Percentiles rank a stretch among this genome's conserved stretches.
These are phyloP conservation scores for Saccostrea glomerata DNA, from an alignment of 1,140 invertebrate species.

Conservation along the genomic window DNA sequence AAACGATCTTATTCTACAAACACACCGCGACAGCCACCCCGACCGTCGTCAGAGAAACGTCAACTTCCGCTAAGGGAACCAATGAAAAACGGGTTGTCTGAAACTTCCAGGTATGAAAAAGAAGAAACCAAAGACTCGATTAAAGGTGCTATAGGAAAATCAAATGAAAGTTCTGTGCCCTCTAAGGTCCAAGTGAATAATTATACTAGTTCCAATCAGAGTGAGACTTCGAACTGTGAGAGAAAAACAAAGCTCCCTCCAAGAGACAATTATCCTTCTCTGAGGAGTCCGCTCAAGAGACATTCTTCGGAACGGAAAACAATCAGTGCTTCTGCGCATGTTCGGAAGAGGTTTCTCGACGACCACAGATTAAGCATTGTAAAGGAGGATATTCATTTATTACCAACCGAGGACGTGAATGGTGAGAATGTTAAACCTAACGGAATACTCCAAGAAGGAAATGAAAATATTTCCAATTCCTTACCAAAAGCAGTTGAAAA, in stretches of 20 bases:
- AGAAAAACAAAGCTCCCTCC: constrained; percentile 9
- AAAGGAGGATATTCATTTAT: neutral
- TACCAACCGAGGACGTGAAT: neutral
- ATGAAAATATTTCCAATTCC: neutral
- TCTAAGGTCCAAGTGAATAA: neutral
- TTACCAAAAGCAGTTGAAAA: neutral
- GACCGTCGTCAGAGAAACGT: neutral
- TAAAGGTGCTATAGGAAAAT: constrained; percentile 38
- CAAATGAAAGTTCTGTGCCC: neutral
- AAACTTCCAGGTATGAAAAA: constrained; percentile 40
- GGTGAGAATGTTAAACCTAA: neutral
- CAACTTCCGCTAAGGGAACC: neutral
- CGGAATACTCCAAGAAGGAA: neutral
- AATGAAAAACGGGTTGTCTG: constrained; percentile 3
- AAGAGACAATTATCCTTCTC: neutral
- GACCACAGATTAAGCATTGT: constrained; percentile 17
- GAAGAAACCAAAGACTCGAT: constrained; percentile 55
- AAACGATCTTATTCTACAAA: constrained; percentile 18
- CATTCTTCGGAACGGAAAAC: constrained; percentile 9
- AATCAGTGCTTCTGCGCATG: constrained; percentile 19
- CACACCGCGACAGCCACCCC: neutral
- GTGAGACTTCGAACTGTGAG: neutral
- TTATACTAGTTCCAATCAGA: neutral
- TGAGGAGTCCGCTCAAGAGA: neutral
- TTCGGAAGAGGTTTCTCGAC: constrained; percentile 9